These are phyloP conservation scores for Dimorphilus gyrociliatus DNA, from an alignment of 2,888 invertebrate species.

Conservation along the genomic window DNA sequence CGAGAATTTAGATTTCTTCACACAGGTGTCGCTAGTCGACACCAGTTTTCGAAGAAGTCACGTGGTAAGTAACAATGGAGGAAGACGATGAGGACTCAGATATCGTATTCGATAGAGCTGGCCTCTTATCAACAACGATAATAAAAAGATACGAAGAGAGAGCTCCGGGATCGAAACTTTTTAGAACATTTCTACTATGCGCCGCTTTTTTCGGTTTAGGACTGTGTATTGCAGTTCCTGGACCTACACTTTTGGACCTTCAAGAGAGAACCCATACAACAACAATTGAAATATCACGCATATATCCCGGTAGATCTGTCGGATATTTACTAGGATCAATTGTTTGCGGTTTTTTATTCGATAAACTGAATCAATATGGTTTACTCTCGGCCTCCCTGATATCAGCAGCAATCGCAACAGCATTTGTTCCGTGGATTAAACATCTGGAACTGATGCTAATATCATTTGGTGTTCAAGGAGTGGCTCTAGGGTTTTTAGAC, in stretches of 20 bases:
- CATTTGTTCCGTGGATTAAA: slow-evolving; percentile 34
- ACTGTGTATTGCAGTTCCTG: slow-evolving; percentile 37
- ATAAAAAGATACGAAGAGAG: slow-evolving; percentile 12
- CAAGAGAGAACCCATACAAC: slow-evolving; percentile 24
- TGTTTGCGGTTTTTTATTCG: slow-evolving; percentile 31
- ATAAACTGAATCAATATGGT: slow-evolving; percentile 31
- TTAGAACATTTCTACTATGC: slow-evolving; percentile 34
- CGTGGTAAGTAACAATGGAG: no score
- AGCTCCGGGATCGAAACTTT: slow-evolving; percentile 18
- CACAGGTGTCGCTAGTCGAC: no score
- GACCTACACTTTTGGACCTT: slow-evolving; percentile 37
- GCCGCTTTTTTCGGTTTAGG: slow-evolving; percentile 38
- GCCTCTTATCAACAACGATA: slow-evolving; percentile 24
- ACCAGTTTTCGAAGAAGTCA: no score
- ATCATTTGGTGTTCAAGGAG: slow-evolving; percentile 32
- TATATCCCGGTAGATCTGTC: slow-evolving; percentile 35
- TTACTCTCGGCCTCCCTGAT: slow-evolving; percentile 34
- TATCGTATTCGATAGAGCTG: slow-evolving; percentile 36
- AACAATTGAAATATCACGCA: slow-evolving; percentile 27
- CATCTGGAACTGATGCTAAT: slow-evolving; percentile 24
- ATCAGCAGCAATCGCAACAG: slow-evolving; percentile 32
- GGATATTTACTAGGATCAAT: slow-evolving; percentile 38
- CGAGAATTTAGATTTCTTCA: no score
- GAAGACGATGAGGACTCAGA: slow-evolving; percentile 37
- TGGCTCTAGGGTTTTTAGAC: slow-evolving; percentile 37